Evolutionary conservation across 2,888 invertebrate genomes (phyloP), one percentile per base, ranked within the genome.

Genomic region (Pheosia gnoma): DNA sequence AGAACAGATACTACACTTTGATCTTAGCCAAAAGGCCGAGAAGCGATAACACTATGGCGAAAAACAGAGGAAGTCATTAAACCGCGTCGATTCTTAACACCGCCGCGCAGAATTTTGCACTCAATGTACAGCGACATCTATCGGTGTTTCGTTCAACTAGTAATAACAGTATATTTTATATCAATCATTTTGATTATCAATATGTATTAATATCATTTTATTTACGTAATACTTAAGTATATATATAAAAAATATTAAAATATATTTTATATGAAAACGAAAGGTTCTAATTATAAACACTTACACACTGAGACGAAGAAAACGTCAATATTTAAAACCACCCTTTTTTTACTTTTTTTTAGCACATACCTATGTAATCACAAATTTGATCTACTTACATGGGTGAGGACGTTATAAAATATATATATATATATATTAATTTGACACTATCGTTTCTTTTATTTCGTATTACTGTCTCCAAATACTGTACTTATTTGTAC

Each of bases 1-100:
- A 52, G 52, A 52, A 52, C 52, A 52, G 52, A 52, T 52, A 47
- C 47, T 47, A 47, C 52, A 52, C 52, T 13, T 52, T 25, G 36
- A 52, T 52, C 36, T 52, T 47, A 47, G 52, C 52, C 52, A 47
- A 47, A 47, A 47, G 52, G 36, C 52, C 52, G 52, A 52, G 52
- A 47, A 47, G 47, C 47, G 47, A 47, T 47, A 47, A 8, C 47
- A 0, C 0, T n/a, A 1, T n/a, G 5, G 4, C 4, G 5, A 5
- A 4, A n/a, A 3, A 4, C 6, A 6, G 47, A 9, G 47, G 47
- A n/a, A 11, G 47, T 47, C 11, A 47, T 47, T 9, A 47, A 47
- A 47, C 47, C 11, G 47, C 52, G 25, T 3, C 52, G 52, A 25
- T 3, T 52, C 9, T 13, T 25, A 52, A 13, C 13, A 52, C 52